Base-by-base conservation (phyloP, 2,888 invertebrate genomes). In the Automeris io region DNA sequence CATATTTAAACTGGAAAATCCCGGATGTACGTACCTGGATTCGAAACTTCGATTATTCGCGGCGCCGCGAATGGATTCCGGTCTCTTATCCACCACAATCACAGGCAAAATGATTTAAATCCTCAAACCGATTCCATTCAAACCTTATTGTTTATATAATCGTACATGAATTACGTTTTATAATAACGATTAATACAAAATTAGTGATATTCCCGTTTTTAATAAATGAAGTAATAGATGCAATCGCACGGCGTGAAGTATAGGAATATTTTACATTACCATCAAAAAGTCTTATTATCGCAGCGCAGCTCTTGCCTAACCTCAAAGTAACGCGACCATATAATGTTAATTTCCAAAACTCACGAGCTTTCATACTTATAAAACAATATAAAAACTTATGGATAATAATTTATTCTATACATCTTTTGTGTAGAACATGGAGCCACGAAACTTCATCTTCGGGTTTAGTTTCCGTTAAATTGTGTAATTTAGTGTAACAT, bases 371-470 rank as follows among this genome's bases (percentile, higher is more conserved):
- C 70, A 57, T 69, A 75, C 65, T 69, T 73, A 81, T 81, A 83
- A 82, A 81, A 83, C 78, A 82, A 80, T 79, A 82, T 80, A 80
- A 78, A 77, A 73, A 63, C 63, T 65, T 70, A 80, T 75, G 70
- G 75, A 71, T 70, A 74, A 73, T 80, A 81, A 82, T 80, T 82
- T 80, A 82, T 82, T 78, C 73, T 62, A 60, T 60, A 61, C 66
- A 60, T 51, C 57, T 51, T 46, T 29, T 50, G 44, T 44, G 46
- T 36, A 32, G 35, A 33, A 23, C 52, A 22, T 41, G 32, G 45
- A 49, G 36, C 33, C 37, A 24, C 18, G 38, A 50, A n/a, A n/a
- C n/a, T n/a, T n/a, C n/a, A n/a, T n/a, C n/a, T n/a, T n/a, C n/a
- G n/a, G n/a, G n/a, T n/a, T n/a, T n/a, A n/a, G n/a, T n/a, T n/a